These are phyloP conservation scores for Altica lythri DNA, from an alignment of 2,888 invertebrate genomes.

Conservation along the genomic window DNA sequence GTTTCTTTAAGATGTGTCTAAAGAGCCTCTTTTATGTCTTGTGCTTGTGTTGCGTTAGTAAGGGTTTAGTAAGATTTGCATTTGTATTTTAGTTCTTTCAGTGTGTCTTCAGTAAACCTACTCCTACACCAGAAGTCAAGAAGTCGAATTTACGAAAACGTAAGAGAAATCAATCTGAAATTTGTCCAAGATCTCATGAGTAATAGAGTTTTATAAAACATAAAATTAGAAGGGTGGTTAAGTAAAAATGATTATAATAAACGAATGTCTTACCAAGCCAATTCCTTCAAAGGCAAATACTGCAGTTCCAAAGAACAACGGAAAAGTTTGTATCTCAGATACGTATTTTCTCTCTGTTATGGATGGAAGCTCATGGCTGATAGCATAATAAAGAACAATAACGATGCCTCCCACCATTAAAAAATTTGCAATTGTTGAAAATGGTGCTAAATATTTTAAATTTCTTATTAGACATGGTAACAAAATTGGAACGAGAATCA, in stretches of 20 bases:
- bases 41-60: too few species aligned
- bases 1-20: too few species aligned
- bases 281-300: constrained; percentile 98
- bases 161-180: too few species aligned
- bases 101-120: too few species aligned
- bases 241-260: neutral
- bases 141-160: too few species aligned
- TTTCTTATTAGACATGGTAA: constrained; percentile 76
- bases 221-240: neutral
- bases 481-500: constrained; percentile 73
- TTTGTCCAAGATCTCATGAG: too few species aligned
- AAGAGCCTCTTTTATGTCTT: too few species aligned
- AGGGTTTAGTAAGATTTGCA: too few species aligned
- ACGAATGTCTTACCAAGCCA: constrained; percentile 69
- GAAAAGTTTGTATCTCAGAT: constrained; percentile 66
- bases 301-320: constrained; percentile 94
- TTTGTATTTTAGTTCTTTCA: too few species aligned
- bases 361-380: constrained; percentile 70
- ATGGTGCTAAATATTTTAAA: constrained; percentile 75
- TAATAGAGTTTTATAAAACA: too few species aligned
- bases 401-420: constrained; percentile 77
- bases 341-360: constrained; percentile 65
- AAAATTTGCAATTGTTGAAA: constrained; percentile 78
- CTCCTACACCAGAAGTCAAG: too few species aligned
- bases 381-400: constrained; percentile 77